Base-by-base conservation (phyloP, 2,888 invertebrate species). In the Laothoe populi region DNA sequence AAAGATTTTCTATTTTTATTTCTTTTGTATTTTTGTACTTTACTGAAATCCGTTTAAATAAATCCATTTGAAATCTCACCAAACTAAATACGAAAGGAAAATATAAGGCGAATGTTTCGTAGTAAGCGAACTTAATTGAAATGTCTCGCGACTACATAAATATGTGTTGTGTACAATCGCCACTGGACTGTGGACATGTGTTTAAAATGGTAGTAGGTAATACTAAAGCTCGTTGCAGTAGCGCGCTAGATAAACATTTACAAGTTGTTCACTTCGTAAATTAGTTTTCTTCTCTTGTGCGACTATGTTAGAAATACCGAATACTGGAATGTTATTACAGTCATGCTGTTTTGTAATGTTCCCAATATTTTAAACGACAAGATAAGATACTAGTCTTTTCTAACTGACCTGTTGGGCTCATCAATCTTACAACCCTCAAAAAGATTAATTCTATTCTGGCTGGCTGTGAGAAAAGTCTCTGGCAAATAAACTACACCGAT, bases 111-210 rank as follows among this genome's bases (percentile, higher is more conserved):
- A 13, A 46, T 46, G 46, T 46, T 46, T 13, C 13, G 23, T 23
- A 31, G 48, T 57, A 59, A 59, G 23, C 42, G 42, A 44, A 59
- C 24, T 10, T 49, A 31, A 31, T 49, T 49, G 49, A 24, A 48
- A 31, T 31, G 31, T 49, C 49, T 8, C 8, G 49, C 16, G n/a
- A 16, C 10, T 16, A 16, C 49, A 49, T 49, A 49, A 31, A 49
- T 26, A 26, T 24, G 13, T 23, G 45, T 16, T 7, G 8, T 8
- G 26, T 24, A 48, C 13, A 2, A 7, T 24, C 16, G 49, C 26
- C 26, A 24, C 16, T 10, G 16, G 26, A 31, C 49, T 16, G 31
- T 31, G 16, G 26, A 7, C 46, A n/a, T 26, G 49, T 49, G 49
- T 49, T 49, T 49, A 31, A 31, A 49, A 26, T 16, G 31, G 4